These are phyloP conservation scores for Harmothoe impar DNA, from an alignment of 2,888 invertebrate genomes.

Conservation along the genomic window DNA sequence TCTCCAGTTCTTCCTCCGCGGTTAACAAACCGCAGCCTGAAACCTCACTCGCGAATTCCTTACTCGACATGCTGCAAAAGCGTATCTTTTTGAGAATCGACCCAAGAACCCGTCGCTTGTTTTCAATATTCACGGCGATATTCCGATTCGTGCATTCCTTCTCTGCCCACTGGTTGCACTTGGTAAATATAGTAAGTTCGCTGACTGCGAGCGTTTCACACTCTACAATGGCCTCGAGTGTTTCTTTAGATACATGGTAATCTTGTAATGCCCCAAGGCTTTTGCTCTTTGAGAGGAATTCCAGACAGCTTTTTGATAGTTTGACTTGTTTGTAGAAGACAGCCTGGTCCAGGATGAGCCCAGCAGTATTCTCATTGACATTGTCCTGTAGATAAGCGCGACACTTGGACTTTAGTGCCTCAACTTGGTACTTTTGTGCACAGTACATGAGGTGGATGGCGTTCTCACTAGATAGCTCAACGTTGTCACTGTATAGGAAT, in stretches of 20 bases:
- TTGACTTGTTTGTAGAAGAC: neutral
- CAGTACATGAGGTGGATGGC: neutral
- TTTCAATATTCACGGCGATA: neutral
- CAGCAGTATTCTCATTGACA: neutral
- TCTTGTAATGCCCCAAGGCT: neutral
- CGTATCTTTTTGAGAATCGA: slow-evolving; percentile 33
- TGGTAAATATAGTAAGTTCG: neutral
- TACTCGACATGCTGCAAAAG: slow-evolving; percentile 28
- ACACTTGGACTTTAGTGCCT: neutral
- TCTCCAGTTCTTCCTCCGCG: neutral
- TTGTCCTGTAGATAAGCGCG: neutral
- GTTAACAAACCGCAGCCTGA: neutral
- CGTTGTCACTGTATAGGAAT: neutral
- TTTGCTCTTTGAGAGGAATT: neutral
- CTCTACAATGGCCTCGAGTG: neutral
- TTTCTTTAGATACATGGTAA: neutral
- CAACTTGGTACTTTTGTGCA: neutral
- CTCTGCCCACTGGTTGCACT: neutral
- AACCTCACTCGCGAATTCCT: slow-evolving; percentile 6
- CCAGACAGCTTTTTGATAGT: neutral
- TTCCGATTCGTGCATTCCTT: neutral
- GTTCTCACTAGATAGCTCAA: neutral
- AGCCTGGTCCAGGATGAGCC: slow-evolving; percentile 11
- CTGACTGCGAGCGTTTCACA: neutral
- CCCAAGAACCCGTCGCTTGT: slow-evolving; percentile 21